These are phyloP conservation scores for Nudaria mundana DNA, from an alignment of 2,888 invertebrate genomes.

Conservation along the genomic window DNA sequence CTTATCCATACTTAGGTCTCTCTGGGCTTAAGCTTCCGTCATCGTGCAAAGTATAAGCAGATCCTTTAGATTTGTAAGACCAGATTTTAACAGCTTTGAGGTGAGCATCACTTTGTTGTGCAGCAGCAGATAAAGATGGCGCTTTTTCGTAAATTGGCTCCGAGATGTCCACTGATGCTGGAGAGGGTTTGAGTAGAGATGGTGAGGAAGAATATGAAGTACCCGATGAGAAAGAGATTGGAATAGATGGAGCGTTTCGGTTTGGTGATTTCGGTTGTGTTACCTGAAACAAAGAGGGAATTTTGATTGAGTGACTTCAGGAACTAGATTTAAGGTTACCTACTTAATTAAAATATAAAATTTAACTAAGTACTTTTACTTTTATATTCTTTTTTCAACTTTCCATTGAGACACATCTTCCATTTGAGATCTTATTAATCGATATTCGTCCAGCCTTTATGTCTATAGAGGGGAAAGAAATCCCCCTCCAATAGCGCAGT, in stretches of 20 bases:
- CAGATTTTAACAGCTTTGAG: slow-evolving; percentile 69
- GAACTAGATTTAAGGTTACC: no score
- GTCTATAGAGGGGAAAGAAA: no score
- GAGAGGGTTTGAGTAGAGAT: slow-evolving; percentile 26
- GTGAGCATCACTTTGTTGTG: slow-evolving; percentile 67
- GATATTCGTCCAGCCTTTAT: no score
- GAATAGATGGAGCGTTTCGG: slow-evolving; percentile 14
- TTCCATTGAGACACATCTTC: no score
- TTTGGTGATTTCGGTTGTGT: slow-evolving; percentile 38
- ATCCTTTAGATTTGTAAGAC: slow-evolving; percentile 67
- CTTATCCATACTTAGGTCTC: slow-evolving; percentile 21
- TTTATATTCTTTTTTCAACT: no score
- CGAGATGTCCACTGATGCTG: slow-evolving; percentile 28
- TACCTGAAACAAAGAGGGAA: slow-evolving; percentile 45
- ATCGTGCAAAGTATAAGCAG: slow-evolving; percentile 65
- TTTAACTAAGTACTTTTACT: no score
- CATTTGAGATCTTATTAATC: no score
- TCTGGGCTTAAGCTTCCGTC: slow-evolving; percentile 67
- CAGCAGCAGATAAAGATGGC: slow-evolving; percentile 49
- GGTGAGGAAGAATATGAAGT: slow-evolving; percentile 28
- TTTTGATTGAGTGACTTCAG: not conserved
- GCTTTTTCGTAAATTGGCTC: slow-evolving; percentile 51
- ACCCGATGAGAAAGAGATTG: slow-evolving; percentile 11
- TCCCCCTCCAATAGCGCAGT: no score
- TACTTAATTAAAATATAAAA: no score